Conservation (phyloP, 2,888 invertebrate genomes). For the Brachylomia viminalis region DNA sequence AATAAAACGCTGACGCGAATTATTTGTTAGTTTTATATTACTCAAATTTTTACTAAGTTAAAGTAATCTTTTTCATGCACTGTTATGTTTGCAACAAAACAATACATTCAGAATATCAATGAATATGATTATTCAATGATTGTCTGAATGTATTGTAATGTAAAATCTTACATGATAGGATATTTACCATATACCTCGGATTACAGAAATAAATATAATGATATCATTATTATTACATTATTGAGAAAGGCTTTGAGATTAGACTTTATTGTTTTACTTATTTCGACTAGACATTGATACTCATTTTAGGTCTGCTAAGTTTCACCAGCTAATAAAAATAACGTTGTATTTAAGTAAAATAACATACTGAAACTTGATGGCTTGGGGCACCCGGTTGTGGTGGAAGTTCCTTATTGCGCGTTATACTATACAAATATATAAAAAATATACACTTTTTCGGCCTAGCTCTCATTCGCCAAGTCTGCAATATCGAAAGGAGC, state of each 20-base stretch:
- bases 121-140: neutral
- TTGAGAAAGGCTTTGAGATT: neutral
- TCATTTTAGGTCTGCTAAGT: neutral
- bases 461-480: too few species aligned
- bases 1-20: slow-evolving; percentile 34
- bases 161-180: slow-evolving; percentile 4
- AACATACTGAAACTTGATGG: too few species aligned
- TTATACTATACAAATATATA: too few species aligned
- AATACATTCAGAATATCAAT: slow-evolving; percentile 4
- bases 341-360: neutral
- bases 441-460: neutral
- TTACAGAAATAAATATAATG: neutral
- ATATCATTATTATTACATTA: slow-evolving; percentile 3
- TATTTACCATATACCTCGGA: neutral
- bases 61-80: slow-evolving; percentile 5
- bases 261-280: slow-evolving; percentile 4
- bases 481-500: neutral
- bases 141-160: slow-evolving; percentile 8
- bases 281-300: slow-evolving; percentile 11
- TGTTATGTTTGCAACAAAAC: slow-evolving; percentile 3
- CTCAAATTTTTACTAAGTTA: neutral
- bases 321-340: neutral
- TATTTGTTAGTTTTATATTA: slow-evolving; percentile 6
- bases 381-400: too few species aligned
- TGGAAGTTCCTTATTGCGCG: too few species aligned